phyloP scores from a whole-genome alignment of 2,113 vertebrate genomes.

The Lonchura striata region DNA sequence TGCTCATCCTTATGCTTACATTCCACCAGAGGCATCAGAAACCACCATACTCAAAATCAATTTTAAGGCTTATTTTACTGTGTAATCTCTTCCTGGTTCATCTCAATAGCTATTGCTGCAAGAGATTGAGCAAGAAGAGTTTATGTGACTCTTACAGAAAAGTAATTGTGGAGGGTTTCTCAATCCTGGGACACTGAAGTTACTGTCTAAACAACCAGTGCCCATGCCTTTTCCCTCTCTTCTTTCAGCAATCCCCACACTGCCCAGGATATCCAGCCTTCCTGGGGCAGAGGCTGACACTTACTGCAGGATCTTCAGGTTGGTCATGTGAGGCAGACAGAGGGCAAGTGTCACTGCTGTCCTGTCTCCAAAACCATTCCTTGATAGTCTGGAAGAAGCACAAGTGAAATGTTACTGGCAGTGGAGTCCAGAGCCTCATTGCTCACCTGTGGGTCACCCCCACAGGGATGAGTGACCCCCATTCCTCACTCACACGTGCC shows the following conservation, averaged over 20 bases:
- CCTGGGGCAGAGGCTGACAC: slow-evolving; percentile 35
- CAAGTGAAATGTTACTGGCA: not conserved
- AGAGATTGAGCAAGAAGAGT: not conserved
- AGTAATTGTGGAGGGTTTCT: not conserved
- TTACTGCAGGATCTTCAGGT: slow-evolving; percentile 81
- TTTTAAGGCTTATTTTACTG: not conserved
- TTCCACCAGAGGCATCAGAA: not conserved
- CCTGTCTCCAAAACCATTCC: slow-evolving; percentile 73
- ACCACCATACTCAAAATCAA: not conserved
- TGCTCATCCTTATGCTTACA: not conserved
- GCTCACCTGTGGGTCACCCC: not conserved
- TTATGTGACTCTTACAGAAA: not conserved
- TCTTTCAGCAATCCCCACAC: not conserved
- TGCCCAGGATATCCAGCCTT: not conserved
- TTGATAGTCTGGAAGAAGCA: slow-evolving; percentile 73
- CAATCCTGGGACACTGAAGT: not conserved
- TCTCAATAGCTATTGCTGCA: not conserved
- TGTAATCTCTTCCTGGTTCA: not conserved
- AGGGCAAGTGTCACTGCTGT: slow-evolving; percentile 72
- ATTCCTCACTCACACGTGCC: not conserved
- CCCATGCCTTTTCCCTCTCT: not conserved
- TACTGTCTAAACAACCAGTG: not conserved
- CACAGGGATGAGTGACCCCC: not conserved
- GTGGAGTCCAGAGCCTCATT: not conserved
- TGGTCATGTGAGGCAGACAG: slow-evolving; percentile 63